A percentile compares a stretch with the other conserved stretches of the same genome.
Evolutionary conservation across 2,888 invertebrate species (phyloP).

Genomic region (Theodoxus fluviatilis): DNA sequence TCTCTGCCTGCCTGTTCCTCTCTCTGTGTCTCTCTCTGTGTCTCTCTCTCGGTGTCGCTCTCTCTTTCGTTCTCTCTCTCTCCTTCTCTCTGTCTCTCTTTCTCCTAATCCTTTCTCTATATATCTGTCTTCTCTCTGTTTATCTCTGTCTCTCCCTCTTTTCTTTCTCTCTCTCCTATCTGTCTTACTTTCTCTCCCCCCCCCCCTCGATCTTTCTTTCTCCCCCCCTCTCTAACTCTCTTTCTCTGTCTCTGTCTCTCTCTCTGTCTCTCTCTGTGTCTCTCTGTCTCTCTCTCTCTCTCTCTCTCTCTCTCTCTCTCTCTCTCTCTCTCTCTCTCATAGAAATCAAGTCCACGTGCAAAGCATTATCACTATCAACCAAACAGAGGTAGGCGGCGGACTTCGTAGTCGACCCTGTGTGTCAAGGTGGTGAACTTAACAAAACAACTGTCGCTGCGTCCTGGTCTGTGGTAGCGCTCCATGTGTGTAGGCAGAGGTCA

Average conservation of each 20-base stretch:
- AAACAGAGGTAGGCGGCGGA: too few species aligned
- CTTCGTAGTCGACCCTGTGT: too few species aligned
- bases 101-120: not conserved
- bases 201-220: conserved; percentile 13
- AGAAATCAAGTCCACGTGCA: too few species aligned
- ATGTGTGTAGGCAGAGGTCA: too few species aligned
- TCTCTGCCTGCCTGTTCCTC: not conserved
- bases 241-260: not conserved
- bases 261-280: not conserved
- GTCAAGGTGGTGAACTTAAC: too few species aligned
- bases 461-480: too few species aligned
- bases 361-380: too few species aligned
- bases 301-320: conserved; percentile 12
- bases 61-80: not conserved
- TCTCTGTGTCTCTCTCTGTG: not conserved
- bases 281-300: conserved; percentile 12
- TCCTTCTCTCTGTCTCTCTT: not conserved
- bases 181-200: not conserved
- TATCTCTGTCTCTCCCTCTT: not conserved
- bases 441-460: too few species aligned
- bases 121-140: conserved; percentile 6
- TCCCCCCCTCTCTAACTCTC: not conserved
- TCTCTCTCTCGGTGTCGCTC: not conserved
- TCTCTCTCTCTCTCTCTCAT: conserved; percentile 6
- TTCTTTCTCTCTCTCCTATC: not conserved